These are phyloP conservation scores for Virgularia gustaviana DNA, from an alignment of 92 coral and sea anemone species.

Conservation along the genomic window DNA sequence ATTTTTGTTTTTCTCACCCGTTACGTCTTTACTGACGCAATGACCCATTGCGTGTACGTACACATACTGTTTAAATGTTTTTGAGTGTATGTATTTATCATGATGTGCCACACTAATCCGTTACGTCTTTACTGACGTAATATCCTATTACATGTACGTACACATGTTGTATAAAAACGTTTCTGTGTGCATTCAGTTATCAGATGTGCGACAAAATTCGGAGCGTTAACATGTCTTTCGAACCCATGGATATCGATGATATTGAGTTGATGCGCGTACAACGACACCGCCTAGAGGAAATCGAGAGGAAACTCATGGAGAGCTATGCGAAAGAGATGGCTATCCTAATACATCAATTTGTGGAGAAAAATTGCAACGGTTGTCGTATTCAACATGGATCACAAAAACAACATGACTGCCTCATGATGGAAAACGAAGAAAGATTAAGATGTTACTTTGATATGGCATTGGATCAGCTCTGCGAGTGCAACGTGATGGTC, in stretches of 20 bases:
- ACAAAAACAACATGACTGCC: background rate
- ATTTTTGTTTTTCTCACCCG: too few relatives aligned
- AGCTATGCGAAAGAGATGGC: background rate
- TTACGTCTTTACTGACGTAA: too few relatives aligned
- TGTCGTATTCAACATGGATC: background rate
- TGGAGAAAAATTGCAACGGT: background rate
- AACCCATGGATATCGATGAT: background rate
- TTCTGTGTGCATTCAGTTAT: too few relatives aligned
- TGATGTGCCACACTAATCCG: too few relatives aligned
- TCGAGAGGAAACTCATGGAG: background rate
- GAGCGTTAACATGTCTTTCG: background rate
- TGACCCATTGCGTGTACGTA: too few relatives aligned
- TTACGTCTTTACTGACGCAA: too few relatives aligned
- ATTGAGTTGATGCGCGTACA: background rate
- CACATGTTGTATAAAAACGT: too few relatives aligned
- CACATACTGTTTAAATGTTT: too few relatives aligned
- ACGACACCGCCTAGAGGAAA: background rate
- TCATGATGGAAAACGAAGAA: conserved; percentile 7
- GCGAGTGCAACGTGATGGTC: too few relatives aligned
- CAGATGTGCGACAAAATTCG: too few relatives aligned
- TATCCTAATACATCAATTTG: background rate
- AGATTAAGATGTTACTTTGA: background rate
- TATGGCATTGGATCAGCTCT: conserved; percentile 6
- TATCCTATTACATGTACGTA: too few relatives aligned
- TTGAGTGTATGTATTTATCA: too few relatives aligned